phyloP scores from a whole-genome alignment of 2,888 invertebrate species.

The Pollenia angustigena region DNA sequence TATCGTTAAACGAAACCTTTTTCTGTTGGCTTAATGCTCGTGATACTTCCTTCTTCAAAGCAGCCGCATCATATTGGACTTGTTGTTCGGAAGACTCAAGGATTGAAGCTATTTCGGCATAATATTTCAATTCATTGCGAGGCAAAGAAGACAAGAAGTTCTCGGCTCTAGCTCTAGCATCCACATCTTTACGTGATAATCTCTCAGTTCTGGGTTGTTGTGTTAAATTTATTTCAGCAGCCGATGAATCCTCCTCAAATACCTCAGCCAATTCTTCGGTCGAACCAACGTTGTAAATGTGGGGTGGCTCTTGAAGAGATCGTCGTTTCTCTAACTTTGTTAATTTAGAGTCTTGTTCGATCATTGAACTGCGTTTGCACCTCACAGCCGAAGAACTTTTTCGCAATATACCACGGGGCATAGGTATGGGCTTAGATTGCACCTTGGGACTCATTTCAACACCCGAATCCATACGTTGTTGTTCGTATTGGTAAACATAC shows the following conservation, averaged over 20 bases:
- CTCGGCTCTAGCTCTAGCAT: slow-evolving; percentile 83
- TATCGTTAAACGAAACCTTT: slow-evolving; percentile 83
- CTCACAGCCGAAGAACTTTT: slow-evolving; percentile 84
- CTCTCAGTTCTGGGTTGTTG: slow-evolving; percentile 79
- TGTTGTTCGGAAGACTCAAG: slow-evolving; percentile 82
- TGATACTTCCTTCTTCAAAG: slow-evolving; percentile 84
- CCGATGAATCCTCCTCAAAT: slow-evolving; percentile 80
- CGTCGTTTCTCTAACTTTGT: slow-evolving; percentile 87
- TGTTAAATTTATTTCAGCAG: slow-evolving; percentile 68
- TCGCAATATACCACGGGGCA: slow-evolving; percentile 84
- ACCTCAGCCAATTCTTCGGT: slow-evolving; percentile 82
- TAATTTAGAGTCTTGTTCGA: slow-evolving; percentile 85
- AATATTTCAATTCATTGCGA: slow-evolving; percentile 84
- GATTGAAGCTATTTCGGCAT: slow-evolving; percentile 84
- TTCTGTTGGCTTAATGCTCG: slow-evolving; percentile 84
- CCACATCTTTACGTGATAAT: slow-evolving; percentile 82
- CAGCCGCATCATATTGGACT: slow-evolving; percentile 83
- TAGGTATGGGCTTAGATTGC: slow-evolving; percentile 87
- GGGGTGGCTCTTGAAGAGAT: slow-evolving; percentile 91
- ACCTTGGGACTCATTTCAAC: slow-evolving; percentile 82
- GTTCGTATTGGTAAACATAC: slow-evolving; percentile 92
- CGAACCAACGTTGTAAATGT: slow-evolving; percentile 81
- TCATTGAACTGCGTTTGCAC: slow-evolving; percentile 91
- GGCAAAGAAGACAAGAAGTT: slow-evolving; percentile 83
- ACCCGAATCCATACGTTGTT: slow-evolving; percentile 87